phyloP scores from a whole-genome alignment of 2,113 vertebrate species.

The Kryptolebias marmoratus region DNA sequence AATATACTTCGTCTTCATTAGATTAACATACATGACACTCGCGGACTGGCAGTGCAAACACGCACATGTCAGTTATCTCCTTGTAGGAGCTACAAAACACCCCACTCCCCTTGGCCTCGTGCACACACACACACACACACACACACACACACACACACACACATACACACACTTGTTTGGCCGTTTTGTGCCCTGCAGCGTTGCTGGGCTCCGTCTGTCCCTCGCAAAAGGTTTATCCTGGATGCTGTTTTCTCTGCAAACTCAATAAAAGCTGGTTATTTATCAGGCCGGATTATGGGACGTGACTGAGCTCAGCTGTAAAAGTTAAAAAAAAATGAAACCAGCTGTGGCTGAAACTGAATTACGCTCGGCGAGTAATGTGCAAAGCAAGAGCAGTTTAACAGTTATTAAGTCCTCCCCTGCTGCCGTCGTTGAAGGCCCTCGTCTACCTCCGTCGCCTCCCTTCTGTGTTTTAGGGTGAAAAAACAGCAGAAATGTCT shows the following conservation, averaged over 20 bases:
- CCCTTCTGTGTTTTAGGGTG: neutral
- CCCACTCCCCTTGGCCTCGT: neutral
- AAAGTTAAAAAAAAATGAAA: constrained; percentile 80
- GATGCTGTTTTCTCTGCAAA: constrained; percentile 81
- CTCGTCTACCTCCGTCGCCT: neutral
- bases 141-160: constrained; percentile 21
- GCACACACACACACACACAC: constrained; percentile 4
- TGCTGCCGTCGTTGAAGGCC: constrained; percentile 4
- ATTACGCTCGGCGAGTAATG: constrained; percentile 77
- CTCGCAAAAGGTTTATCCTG: constrained; percentile 69
- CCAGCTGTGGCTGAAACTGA: constrained; percentile 82
- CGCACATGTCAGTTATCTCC: constrained; percentile 39
- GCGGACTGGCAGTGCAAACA: constrained; percentile 30
- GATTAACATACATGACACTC: constrained; percentile 65
- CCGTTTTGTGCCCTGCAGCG: constrained; percentile 52
- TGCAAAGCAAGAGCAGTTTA: constrained; percentile 80
- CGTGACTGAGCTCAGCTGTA: constrained; percentile 79
- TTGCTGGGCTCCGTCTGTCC: constrained; percentile 51
- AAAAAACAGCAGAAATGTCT: neutral
- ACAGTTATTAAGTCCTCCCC: constrained; percentile 74
- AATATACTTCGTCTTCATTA: constrained; percentile 75
- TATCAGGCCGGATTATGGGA: constrained; percentile 80
- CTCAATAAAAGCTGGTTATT: constrained; percentile 83
- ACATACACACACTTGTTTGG: constrained; percentile 10
- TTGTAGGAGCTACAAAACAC: constrained; percentile 44